phyloP scores from a whole-genome alignment of 2,113 vertebrate genomes.

The Thymallus thymallus region DNA sequence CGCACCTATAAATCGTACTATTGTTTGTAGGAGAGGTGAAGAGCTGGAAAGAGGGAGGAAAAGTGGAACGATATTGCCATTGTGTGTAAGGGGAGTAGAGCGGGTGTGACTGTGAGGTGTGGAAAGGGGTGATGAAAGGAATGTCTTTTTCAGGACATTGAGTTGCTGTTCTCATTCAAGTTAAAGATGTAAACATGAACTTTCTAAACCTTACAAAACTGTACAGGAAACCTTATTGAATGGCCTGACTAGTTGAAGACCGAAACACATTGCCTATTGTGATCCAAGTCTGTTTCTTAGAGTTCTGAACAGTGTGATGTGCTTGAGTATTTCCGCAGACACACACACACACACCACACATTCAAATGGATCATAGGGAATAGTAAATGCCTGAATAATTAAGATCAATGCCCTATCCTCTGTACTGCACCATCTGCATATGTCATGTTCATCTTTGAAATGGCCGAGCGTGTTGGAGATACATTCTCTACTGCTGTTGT shows the following conservation, averaged over 20 bases:
- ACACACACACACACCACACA: not conserved
- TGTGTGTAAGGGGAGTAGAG: too few species aligned
- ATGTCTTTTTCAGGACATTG: too few species aligned
- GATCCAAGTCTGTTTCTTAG: not conserved
- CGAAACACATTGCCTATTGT: too few species aligned
- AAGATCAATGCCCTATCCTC: slow-evolving; percentile 12
- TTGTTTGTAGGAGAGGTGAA: not conserved
- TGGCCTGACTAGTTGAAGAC: too few species aligned
- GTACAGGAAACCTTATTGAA: too few species aligned
- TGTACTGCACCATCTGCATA: slow-evolving; percentile 46
- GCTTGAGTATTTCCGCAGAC: not conserved
- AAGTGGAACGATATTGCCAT: not conserved
- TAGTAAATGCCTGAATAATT: slow-evolving; percentile 25
- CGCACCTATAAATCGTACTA: not conserved
- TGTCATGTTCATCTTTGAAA: slow-evolving; percentile 54
- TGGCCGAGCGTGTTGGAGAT: slow-evolving; percentile 44
- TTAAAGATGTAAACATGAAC: not conserved
- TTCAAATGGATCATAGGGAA: slow-evolving; percentile 13
- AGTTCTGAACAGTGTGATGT: not conserved
- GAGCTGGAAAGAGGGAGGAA: not conserved
- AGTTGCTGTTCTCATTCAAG: not conserved
- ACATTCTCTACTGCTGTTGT: slow-evolving; percentile 39
- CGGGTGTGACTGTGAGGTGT: too few species aligned
- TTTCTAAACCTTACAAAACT: not conserved
- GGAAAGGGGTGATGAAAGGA: not conserved